These are phyloP conservation scores for Crossaster papposus DNA, from an alignment of 53 echinoderm and acorn worm species.

Conservation along the genomic window DNA sequence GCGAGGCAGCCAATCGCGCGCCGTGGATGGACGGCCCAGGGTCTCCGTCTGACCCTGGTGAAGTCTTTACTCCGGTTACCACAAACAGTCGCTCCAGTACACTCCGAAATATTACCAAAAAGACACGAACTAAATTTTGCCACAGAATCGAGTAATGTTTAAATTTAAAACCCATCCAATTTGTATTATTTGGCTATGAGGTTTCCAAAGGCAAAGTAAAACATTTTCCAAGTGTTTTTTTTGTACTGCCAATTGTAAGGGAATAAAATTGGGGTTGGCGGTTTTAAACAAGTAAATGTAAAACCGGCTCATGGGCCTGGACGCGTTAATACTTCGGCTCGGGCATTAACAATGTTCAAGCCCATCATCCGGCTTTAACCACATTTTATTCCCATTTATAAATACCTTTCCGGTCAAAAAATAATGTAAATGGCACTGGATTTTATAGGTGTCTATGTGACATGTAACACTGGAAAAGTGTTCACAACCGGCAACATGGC, in stretches of 20 bases:
- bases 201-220: neutral
- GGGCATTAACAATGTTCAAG: too few species aligned
- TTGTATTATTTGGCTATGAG: neutral
- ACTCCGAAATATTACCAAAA: neutral
- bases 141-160: neutral
- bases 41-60: neutral
- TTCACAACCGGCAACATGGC: too few species aligned
- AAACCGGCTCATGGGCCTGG: too few species aligned
- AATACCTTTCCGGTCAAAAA: too few species aligned
- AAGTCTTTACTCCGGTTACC: neutral
- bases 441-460: too few species aligned
- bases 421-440: too few species aligned
- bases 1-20: neutral
- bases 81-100: neutral
- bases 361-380: too few species aligned
- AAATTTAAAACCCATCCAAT: neutral
- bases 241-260: neutral
- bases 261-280: too few species aligned
- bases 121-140: neutral
- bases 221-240: neutral
- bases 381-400: too few species aligned
- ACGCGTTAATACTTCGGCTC: too few species aligned
- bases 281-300: too few species aligned
- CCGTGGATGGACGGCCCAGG: constrained; percentile 14
- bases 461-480: too few species aligned